Evolutionary conservation across 1,140 invertebrate genomes (phyloP), one percentile per base, ranked within the genome.

Genomic region (Amyelois transitella): DNA sequence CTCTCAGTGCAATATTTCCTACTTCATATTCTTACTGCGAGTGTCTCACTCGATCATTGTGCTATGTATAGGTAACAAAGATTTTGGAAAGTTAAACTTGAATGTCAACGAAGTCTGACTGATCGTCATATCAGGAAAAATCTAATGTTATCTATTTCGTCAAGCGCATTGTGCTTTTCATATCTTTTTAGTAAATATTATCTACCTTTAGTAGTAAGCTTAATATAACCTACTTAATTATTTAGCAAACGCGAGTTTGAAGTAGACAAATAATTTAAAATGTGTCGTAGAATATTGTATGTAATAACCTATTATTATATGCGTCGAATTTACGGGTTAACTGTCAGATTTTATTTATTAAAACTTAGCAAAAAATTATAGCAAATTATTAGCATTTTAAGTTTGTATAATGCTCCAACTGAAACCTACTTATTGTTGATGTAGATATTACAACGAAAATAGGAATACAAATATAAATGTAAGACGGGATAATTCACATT

Each of bases 391-490:
- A 43, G 10, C 5, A n/a, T 10, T 17, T 53, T n/a, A n/a, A n/a
- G n/a, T n/a, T n/a, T n/a, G n/a, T n/a, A n/a, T n/a, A n/a, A n/a
- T n/a, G n/a, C n/a, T n/a, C n/a, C n/a, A n/a, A n/a, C n/a, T n/a
- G 8, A 52, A 53, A 12, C 58, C 66, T 67, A 76, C 60, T 73
- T 74, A n/a, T n/a, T n/a, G 71, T 81, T 77, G 75, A 59, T 38
- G 69, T 75, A 74, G 73, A 72, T 77, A 76, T 81, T 75, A 86
- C 79, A 86, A 86, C 80, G 80, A 83, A 86, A 69, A 77, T 81
- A 75, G 66, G 50, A 64, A 68, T 67, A 62, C 19, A 14, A 32
- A 10, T 32, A 32, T 6, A 32, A 6, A 38, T 38, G 17, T 38
- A 38, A 38, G 32, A 12, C 3, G 12, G 17, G 12, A 38, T 14